Evolutionary conservation across 2,113 vertebrate genomes (phyloP).

Genomic region (Accipiter cooperii): DNA sequence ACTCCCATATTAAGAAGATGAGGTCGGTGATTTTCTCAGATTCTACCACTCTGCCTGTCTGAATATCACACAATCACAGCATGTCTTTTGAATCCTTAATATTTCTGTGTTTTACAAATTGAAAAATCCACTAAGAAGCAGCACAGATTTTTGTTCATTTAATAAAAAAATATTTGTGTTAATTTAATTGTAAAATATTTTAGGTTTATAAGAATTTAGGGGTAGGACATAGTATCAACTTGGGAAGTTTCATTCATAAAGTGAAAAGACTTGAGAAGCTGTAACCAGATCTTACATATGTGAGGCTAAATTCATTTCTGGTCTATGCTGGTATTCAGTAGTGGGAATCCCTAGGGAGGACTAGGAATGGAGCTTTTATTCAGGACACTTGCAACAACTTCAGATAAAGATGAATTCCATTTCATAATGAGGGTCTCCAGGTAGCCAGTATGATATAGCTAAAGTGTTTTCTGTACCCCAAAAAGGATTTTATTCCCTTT

Average conservation of each 20-base stretch:
- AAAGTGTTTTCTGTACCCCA: neutral
- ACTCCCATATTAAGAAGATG: neutral
- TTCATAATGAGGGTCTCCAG: neutral
- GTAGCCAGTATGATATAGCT: neutral
- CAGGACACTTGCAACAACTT: neutral
- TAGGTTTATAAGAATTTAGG: neutral
- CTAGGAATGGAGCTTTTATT: neutral
- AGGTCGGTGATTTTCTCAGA: neutral
- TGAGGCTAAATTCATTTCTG: neutral
- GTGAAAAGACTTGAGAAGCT: neutral
- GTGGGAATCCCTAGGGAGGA: neutral
- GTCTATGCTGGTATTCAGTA: neutral
- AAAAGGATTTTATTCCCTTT: neutral
- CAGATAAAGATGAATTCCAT: neutral
- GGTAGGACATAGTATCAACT: neutral
- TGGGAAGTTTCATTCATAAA: neutral
- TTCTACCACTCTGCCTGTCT: neutral
- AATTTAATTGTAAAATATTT: neutral
- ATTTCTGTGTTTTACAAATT: neutral
- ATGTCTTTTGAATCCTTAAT: neutral
- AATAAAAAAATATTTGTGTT: neutral
- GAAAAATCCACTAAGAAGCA: neutral
- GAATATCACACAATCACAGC: neutral
- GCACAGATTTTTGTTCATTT: neutral
- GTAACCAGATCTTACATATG: rapidly evolving